A percentile compares a stretch with the other conserved stretches of the same genome.
These are phyloP conservation scores for Pomacea maculata DNA, from an alignment of 1,140 invertebrate species.

Conservation along the genomic window DNA sequence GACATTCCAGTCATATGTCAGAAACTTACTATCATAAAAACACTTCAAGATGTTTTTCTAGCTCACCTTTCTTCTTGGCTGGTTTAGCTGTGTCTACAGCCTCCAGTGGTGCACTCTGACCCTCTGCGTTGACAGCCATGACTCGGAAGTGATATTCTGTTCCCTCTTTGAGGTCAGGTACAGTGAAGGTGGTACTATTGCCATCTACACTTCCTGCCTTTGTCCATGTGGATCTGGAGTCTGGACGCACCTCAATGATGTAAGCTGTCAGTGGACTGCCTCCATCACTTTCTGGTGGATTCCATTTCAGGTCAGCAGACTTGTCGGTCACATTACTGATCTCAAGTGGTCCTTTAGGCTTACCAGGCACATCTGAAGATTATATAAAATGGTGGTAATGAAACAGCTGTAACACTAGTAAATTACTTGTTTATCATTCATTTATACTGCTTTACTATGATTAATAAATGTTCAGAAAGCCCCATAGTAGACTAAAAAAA, in stretches of 20 bases:
- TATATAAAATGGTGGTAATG: neutral
- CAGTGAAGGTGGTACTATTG: slow-evolving; percentile 66
- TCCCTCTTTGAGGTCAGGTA: slow-evolving; percentile 39
- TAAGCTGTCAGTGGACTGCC: slow-evolving; percentile 55
- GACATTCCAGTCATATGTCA: too few species aligned
- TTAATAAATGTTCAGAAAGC: neutral
- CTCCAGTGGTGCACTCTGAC: slow-evolving; percentile 86
- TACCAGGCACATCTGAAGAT: slow-evolving; percentile 34
- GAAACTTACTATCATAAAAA: neutral
- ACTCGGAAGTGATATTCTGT: slow-evolving; percentile 47
- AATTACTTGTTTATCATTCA: too few species aligned
- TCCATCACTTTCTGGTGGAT: slow-evolving; percentile 55
- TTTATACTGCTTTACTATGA: too few species aligned
- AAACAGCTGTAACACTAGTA: neutral
- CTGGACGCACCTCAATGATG: slow-evolving; percentile 60
- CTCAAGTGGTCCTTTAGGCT: slow-evolving; percentile 42
- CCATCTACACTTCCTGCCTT: slow-evolving; percentile 71
- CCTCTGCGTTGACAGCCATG: slow-evolving; percentile 88
- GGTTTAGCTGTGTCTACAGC: slow-evolving; percentile 91
- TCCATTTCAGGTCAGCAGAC: slow-evolving; percentile 52
- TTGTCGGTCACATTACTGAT: slow-evolving; percentile 44
- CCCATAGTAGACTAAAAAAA: neutral
- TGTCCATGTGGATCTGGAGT: slow-evolving; percentile 86
- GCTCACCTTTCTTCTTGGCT: slow-evolving; percentile 88
- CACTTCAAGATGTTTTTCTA: neutral